Evolutionary conservation across 1,140 invertebrate genomes (phyloP).

Genomic region (Sitobion miscanthi): DNA sequence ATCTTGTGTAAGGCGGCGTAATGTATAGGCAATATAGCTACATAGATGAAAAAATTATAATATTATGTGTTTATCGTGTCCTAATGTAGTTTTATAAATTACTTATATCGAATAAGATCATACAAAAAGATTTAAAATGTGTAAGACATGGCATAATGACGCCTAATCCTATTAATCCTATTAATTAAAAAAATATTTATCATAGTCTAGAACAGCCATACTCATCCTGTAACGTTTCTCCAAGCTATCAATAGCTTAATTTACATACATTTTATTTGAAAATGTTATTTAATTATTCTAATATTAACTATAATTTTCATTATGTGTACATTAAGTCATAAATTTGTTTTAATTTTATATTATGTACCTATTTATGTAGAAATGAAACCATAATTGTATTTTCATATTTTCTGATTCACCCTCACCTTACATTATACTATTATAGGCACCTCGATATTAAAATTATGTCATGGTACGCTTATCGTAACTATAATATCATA

Average conservation of each 20-base stretch:
- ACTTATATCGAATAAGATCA: neutral
- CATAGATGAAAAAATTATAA: neutral
- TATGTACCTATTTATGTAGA: no score
- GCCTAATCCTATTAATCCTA: no score
- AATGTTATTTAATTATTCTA: neutral
- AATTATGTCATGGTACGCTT: neutral
- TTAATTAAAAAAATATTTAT: neutral
- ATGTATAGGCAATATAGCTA: neutral
- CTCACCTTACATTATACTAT: no score
- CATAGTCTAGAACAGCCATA: neutral
- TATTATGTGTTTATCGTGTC: neutral
- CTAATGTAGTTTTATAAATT: neutral
- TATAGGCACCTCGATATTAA: neutral
- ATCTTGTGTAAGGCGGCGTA: no score
- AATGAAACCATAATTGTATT: no score
- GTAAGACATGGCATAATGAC: neutral
- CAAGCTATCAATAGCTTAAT: no score
- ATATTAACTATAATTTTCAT: neutral
- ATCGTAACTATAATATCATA: neutral
- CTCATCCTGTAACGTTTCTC: no score
- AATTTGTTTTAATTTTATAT: no score
- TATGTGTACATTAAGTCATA: neutral
- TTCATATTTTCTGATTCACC: neutral
- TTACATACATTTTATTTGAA: neutral
- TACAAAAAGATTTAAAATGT: neutral